Percentiles rank a stretch among this genome's conserved stretches.
phyloP scores from a whole-genome alignment of 2,113 vertebrate species.

The Empidonax alnorum region DNA sequence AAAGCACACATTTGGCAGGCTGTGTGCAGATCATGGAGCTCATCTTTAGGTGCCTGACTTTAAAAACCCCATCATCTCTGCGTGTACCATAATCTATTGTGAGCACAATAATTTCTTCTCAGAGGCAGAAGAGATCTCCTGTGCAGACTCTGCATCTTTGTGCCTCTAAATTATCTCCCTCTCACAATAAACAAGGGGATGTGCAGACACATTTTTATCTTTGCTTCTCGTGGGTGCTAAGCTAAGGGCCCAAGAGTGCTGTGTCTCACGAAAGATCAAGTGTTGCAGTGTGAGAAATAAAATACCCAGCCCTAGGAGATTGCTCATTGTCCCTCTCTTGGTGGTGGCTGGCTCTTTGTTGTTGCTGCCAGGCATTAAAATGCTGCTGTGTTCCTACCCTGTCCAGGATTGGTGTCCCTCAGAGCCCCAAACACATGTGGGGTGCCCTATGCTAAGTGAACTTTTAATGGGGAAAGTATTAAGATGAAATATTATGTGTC shows the following conservation, averaged over 20 bases:
- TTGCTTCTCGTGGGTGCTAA: not conserved
- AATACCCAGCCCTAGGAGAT: not conserved
- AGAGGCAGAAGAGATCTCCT: not conserved
- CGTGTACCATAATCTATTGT: not conserved
- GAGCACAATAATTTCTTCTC: not conserved
- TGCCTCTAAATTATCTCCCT: not conserved
- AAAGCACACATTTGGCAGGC: not conserved
- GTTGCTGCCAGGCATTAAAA: not conserved
- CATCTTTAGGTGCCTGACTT: not conserved
- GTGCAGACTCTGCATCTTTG: not conserved
- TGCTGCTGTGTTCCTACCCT: not conserved
- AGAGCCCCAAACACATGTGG: not conserved
- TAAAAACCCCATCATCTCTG: accelerated
- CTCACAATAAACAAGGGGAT: not conserved
- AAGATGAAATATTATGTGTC: not conserved
- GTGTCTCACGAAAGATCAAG: not conserved
- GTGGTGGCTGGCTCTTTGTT: not conserved
- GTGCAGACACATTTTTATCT: not conserved
- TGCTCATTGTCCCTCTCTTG: not conserved
- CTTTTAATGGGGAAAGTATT: not conserved
- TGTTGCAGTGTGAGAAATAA: not conserved
- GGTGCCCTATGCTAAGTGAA: not conserved
- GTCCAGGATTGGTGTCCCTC: not conserved
- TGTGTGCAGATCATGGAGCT: not conserved
- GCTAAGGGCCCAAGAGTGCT: not conserved